A percentile compares a stretch with the other conserved stretches of the same genome.
Conservation (phyloP, 53 echinoderm and acorn worm genomes). For the Pentamera pediparva region DNA sequence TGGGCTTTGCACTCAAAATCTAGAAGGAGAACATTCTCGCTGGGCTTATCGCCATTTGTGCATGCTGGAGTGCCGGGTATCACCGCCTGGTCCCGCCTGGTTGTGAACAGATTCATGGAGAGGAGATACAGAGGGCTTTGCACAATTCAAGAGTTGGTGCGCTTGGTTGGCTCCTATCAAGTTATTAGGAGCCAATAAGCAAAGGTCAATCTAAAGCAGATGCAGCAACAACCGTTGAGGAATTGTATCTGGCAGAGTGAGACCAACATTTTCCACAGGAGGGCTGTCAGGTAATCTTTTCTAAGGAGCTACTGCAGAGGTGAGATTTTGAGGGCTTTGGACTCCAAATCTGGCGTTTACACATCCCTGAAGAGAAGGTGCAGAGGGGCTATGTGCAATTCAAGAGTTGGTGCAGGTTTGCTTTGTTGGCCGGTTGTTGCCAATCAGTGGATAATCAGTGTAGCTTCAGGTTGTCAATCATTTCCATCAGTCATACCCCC, state of each 20-base stretch:
- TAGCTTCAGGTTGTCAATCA: not conserved
- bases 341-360: not conserved
- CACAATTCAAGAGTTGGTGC: not conserved
- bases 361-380: not conserved
- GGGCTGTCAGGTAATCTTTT: not conserved
- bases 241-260: not conserved
- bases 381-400: not conserved
- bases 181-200: not conserved
- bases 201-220: not conserved
- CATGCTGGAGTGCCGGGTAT: too few species aligned
- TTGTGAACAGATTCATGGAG: not conserved
- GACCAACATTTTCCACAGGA: not conserved
- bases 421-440: not conserved
- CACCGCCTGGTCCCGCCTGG: too few species aligned
- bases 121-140: slow-evolving; percentile 7
- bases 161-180: too few species aligned
- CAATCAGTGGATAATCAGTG: not conserved
- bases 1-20: not conserved
- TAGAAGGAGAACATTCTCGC: too few species aligned
- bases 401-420: not conserved
- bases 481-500: not conserved
- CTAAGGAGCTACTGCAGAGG: not conserved
- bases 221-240: not conserved
- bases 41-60: too few species aligned
- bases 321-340: not conserved